Conservation (phyloP, 2,888 invertebrate genomes). For the Nematopogon swammerdamellus region DNA sequence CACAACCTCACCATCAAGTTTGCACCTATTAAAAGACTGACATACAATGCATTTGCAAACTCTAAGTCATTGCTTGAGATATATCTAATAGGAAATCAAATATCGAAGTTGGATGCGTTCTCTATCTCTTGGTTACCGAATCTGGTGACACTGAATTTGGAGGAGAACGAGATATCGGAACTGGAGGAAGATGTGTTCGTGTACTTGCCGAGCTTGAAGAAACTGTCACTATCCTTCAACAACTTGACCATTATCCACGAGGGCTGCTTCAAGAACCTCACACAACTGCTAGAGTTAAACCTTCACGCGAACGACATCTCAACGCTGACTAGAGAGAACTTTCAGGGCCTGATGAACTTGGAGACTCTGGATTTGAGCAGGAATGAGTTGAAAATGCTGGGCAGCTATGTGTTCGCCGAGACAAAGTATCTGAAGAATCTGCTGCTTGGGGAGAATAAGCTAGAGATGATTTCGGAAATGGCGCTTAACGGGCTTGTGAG, state of each 20-base stretch:
- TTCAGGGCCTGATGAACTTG: slow-evolving; percentile 70
- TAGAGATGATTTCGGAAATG: slow-evolving; percentile 58
- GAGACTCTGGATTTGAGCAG: slow-evolving; percentile 70
- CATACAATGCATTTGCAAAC: slow-evolving; percentile 72
- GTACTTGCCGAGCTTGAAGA: slow-evolving; percentile 67
- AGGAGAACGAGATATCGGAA: slow-evolving; percentile 74
- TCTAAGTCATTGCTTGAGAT: slow-evolving; percentile 66
- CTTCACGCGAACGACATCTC: slow-evolving; percentile 74
- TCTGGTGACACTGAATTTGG: slow-evolving; percentile 68
- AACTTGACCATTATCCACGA: slow-evolving; percentile 82
- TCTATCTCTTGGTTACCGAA: slow-evolving; percentile 72
- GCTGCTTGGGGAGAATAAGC: slow-evolving; percentile 51
- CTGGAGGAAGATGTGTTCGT: slow-evolving; percentile 74
- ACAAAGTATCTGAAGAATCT: slow-evolving; percentile 67
- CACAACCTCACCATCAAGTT: slow-evolving; percentile 68
- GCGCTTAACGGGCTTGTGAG: slow-evolving; percentile 61
- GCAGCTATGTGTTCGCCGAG: slow-evolving; percentile 76
- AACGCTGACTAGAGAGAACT: slow-evolving; percentile 72
- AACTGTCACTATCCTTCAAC: slow-evolving; percentile 83
- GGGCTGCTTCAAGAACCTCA: slow-evolving; percentile 73
- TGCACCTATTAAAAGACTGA: slow-evolving; percentile 67
- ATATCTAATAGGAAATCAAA: slow-evolving; percentile 67
- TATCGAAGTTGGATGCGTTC: slow-evolving; percentile 64
- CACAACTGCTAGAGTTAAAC: slow-evolving; percentile 73
- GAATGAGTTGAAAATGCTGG: slow-evolving; percentile 75